These are phyloP conservation scores for Escarpia spicata DNA, from an alignment of 2,888 invertebrate genomes.

Conservation along the genomic window DNA sequence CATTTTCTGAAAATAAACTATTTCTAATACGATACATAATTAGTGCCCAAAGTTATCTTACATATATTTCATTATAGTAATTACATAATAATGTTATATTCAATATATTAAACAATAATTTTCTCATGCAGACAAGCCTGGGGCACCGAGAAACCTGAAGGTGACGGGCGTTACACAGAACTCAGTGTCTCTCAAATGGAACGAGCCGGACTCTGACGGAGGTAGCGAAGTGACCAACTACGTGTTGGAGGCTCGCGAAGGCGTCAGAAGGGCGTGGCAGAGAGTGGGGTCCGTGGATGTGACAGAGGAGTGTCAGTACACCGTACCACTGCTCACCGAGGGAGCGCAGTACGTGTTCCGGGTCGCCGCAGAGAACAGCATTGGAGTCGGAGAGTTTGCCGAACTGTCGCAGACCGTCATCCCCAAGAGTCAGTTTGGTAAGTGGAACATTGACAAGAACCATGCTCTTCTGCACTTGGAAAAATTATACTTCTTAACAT, in stretches of 20 bases:
- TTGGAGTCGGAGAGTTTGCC: conserved; percentile 55
- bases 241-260: conserved; percentile 67
- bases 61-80: background rate
- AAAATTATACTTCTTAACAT: background rate
- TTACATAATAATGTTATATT: background rate
- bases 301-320: conserved; percentile 38
- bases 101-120: background rate
- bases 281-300: conserved; percentile 48
- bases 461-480: no score
- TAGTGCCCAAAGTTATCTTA: no score
- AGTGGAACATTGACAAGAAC: conserved; percentile 20
- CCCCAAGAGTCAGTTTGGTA: conserved; percentile 42
- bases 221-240: conserved; percentile 60
- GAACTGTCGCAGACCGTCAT: conserved; percentile 56
- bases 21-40: no score
- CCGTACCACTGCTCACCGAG: conserved; percentile 34
- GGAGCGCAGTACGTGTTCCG: conserved; percentile 79
- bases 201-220: conserved; percentile 56
- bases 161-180: conserved; percentile 55
- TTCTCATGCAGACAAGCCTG: conserved; percentile 46
- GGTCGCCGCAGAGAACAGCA: conserved; percentile 80
- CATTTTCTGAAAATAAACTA: no score
- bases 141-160: conserved; percentile 51
- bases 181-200: conserved; percentile 53
- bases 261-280: conserved; percentile 80